These are phyloP conservation scores for Whitmania pigra DNA, from an alignment of 1,140 invertebrate species.

Conservation along the genomic window DNA sequence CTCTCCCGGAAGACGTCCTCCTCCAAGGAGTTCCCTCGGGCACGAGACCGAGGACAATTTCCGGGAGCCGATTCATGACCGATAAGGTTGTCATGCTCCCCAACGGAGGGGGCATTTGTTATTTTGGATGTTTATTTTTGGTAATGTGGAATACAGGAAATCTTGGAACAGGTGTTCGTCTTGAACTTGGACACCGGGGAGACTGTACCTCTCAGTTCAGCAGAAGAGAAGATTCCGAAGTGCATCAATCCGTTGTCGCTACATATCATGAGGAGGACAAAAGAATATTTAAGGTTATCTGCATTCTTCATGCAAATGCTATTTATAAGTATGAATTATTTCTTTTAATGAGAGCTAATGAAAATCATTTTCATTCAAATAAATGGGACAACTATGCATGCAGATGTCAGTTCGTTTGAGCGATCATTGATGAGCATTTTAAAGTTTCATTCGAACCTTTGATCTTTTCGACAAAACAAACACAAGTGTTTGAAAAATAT, in stretches of 20 bases:
- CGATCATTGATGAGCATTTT: neutral
- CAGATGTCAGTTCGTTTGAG: neutral
- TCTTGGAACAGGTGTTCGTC: conserved; percentile 79
- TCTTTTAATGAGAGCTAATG: neutral
- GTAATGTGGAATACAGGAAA: conserved; percentile 52
- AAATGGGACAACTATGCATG: neutral
- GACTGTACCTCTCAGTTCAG: conserved; percentile 69
- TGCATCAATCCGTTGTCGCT: conserved; percentile 81
- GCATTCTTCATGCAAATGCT: neutral
- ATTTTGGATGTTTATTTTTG: neutral
- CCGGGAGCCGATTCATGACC: conserved; percentile 32
- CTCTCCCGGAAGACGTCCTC: too few relatives aligned
- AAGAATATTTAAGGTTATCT: conserved; percentile 60
- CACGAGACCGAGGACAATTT: conserved; percentile 32
- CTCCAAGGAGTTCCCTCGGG: conserved; percentile 3
- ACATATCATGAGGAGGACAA: conserved; percentile 83
- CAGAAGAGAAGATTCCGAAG: conserved; percentile 75
- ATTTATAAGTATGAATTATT: neutral
- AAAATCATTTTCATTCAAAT: neutral
- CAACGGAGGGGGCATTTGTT: too few relatives aligned
- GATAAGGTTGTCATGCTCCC: conserved; percentile 31
- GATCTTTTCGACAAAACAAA: neutral
- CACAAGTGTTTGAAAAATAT: too few relatives aligned
- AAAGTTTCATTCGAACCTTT: neutral
- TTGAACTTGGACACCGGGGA: conserved; percentile 86